Evolutionary conservation across 2,113 vertebrate genomes (phyloP).

Genomic region (Tetrax tetrax): DNA sequence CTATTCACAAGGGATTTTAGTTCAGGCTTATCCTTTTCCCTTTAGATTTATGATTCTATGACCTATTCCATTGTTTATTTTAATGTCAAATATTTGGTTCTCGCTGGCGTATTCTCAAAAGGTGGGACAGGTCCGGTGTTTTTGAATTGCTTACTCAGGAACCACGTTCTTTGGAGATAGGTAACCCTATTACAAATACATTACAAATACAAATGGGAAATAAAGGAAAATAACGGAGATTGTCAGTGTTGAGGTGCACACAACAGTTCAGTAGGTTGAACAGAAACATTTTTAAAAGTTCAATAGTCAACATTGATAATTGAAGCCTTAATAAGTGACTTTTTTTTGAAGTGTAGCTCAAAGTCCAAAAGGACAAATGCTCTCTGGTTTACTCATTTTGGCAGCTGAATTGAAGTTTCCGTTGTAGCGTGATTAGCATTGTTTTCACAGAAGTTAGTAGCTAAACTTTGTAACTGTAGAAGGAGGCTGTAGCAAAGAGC

Average conservation of each 20-base stretch:
- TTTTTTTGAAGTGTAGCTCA: background rate
- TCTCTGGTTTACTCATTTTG: background rate
- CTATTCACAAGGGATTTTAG: background rate
- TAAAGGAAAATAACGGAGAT: background rate
- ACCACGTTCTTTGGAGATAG: background rate
- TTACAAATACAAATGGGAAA: background rate
- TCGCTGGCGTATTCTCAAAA: background rate
- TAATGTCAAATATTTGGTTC: background rate
- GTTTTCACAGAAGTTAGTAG: background rate
- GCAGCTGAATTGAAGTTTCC: background rate
- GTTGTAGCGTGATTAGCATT: background rate
- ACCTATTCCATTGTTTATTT: background rate
- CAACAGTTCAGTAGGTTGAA: background rate
- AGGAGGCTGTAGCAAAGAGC: background rate
- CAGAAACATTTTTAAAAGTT: background rate
- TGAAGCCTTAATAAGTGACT: background rate
- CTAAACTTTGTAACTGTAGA: background rate
- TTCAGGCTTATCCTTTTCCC: background rate
- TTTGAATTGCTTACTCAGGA: background rate
- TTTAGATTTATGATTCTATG: background rate
- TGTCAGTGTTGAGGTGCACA: accelerated
- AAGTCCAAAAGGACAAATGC: background rate
- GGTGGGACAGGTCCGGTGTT: background rate
- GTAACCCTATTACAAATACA: no score
- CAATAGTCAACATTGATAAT: accelerated